A percentile compares a stretch with the other conserved stretches of the same genome.
phyloP scores from a whole-genome alignment of 1,140 invertebrate genomes.

The Palaemon carinicauda region DNA sequence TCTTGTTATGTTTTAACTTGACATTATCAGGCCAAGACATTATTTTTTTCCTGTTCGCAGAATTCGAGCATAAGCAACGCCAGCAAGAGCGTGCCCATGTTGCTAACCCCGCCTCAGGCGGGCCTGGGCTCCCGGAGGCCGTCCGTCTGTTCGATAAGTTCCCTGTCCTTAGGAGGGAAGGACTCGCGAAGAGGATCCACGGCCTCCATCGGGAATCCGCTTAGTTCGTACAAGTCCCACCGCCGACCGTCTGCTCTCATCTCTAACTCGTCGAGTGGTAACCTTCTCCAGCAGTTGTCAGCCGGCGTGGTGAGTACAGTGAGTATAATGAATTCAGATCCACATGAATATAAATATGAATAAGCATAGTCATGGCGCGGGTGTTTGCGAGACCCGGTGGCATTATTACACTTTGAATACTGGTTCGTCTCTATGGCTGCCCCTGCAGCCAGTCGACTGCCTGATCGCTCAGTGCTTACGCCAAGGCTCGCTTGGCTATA shows the following conservation, averaged over 20 bases:
- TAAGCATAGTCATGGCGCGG: slow-evolving; percentile 74
- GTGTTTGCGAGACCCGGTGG: slow-evolving; percentile 70
- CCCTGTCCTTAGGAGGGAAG: slow-evolving; percentile 54
- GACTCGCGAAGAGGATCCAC: slow-evolving; percentile 51
- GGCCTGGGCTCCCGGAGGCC: slow-evolving; percentile 81
- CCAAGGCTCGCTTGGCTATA: no score
- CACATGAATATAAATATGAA: slow-evolving; percentile 71
- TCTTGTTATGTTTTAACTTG: no score
- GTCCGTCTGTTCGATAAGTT: slow-evolving; percentile 63
- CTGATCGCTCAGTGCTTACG: no score
- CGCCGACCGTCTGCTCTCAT: slow-evolving; percentile 62
- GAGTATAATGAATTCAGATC: slow-evolving; percentile 73
- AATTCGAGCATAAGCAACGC: slow-evolving; percentile 82
- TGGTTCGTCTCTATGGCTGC: no score
- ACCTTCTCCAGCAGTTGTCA: slow-evolving; percentile 82
- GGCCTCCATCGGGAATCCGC: slow-evolving; percentile 65
- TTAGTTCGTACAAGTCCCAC: slow-evolving; percentile 72
- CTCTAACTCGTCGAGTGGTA: slow-evolving; percentile 55
- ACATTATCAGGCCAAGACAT: neutral
- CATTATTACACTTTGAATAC: no score
- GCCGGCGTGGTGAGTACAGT: slow-evolving; percentile 84
- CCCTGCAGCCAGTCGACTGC: no score
- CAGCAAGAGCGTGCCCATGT: slow-evolving; percentile 84
- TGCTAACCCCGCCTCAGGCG: slow-evolving; percentile 82
- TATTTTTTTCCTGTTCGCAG: neutral